Conservation (phyloP, 2,797 vertebrate species). For the Odontamblyopus rebecca region DNA sequence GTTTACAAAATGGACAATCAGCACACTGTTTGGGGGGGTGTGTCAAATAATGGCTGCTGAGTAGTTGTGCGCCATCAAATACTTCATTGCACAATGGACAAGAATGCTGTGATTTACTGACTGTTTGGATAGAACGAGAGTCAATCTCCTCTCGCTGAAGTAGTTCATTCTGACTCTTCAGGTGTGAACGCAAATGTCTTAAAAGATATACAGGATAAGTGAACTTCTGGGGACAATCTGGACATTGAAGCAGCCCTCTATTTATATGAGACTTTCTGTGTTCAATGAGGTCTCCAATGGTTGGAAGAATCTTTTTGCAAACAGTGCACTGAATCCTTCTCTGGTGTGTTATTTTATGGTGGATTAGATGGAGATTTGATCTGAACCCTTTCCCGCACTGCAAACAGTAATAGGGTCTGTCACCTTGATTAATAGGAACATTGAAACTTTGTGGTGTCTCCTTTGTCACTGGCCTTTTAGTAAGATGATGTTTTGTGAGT, state of each 20-base stretch:
- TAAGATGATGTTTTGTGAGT: conserved; percentile 14
- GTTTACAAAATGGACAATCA: conserved; percentile 77
- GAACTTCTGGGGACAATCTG: conserved; percentile 75
- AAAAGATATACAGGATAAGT: conserved; percentile 69
- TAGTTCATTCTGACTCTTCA: conserved; percentile 35
- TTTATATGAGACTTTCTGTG: conserved; percentile 72
- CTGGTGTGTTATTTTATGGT: conserved; percentile 75
- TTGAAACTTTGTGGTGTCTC: conserved; percentile 6
- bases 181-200: conserved; percentile 70
- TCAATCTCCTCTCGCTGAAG: conserved; percentile 25
- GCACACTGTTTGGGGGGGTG: conserved; percentile 63
- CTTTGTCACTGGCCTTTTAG: conserved; percentile 6
- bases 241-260: conserved; percentile 75
- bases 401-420: conserved; percentile 74
- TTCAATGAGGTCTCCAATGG: conserved; percentile 73
- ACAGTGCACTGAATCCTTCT: conserved; percentile 77
- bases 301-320: conserved; percentile 74
- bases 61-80: conserved; percentile 56
- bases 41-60: conserved; percentile 71
- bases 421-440: conserved; percentile 52
- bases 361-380: conserved; percentile 56
- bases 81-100: conserved; percentile 73
- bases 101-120: conserved; percentile 28
- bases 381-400: conserved; percentile 76
- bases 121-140: conserved; percentile 23